Evolutionary conservation across 2,113 vertebrate genomes (phyloP).

Genomic region (Hystrix cristata): DNA sequence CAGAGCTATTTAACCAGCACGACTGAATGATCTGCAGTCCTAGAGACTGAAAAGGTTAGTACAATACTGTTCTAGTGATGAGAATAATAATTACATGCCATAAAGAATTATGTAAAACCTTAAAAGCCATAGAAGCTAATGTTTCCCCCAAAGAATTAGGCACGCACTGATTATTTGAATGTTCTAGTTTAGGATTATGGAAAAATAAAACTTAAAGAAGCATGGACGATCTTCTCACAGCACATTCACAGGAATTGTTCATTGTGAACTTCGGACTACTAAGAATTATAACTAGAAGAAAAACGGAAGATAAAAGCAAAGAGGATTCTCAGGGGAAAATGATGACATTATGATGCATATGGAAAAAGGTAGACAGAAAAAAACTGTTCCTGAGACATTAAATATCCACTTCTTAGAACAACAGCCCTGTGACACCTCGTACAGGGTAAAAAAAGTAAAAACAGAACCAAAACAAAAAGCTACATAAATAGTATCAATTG

Average conservation of each 20-base stretch:
- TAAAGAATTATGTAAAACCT: slow-evolving; percentile 35
- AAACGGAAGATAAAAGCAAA: neutral
- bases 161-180: slow-evolving; percentile 46
- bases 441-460: neutral
- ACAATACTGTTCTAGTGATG: slow-evolving; percentile 5
- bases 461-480: neutral
- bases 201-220: slow-evolving; percentile 39
- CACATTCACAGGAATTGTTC: neutral
- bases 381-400: neutral
- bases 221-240: neutral
- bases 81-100: slow-evolving; percentile 53
- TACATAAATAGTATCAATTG: neutral
- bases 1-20: slow-evolving; percentile 1
- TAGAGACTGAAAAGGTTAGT: neutral
- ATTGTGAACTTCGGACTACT: neutral
- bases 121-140: slow-evolving; percentile 47
- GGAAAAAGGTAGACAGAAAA: neutral
- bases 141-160: slow-evolving; percentile 29
- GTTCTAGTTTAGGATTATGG: neutral
- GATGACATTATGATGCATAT: neutral
- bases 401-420: neutral
- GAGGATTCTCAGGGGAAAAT: neutral
- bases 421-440: neutral
- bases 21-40: neutral
- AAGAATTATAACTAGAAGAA: neutral